phyloP scores from a whole-genome alignment of 1,140 invertebrate species.

The Drosophila nebulosa region DNA sequence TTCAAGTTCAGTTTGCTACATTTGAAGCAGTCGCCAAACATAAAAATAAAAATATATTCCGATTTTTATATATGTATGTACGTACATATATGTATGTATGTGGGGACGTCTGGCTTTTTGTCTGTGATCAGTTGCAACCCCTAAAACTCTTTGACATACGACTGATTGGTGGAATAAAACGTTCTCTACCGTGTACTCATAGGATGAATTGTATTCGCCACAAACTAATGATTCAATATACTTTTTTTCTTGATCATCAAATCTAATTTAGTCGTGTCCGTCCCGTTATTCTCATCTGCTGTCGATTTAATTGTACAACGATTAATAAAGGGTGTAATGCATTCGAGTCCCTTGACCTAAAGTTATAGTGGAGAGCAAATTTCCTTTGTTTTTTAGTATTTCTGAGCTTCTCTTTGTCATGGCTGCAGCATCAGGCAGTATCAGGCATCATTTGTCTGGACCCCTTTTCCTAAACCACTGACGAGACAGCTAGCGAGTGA shows the following conservation, averaged over 20 bases:
- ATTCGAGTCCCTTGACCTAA: slow-evolving; percentile 57
- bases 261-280: neutral
- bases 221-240: neutral
- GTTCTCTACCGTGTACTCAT: neutral
- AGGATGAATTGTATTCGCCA: neutral
- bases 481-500: neutral
- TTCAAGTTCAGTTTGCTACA: slow-evolving; percentile 28
- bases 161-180: slow-evolving; percentile 48
- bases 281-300: too few species aligned
- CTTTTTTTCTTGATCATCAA: too few species aligned
- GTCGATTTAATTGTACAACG: too few species aligned
- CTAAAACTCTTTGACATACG: slow-evolving; percentile 66
- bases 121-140: slow-evolving; percentile 76
- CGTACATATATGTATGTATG: slow-evolving; percentile 8
- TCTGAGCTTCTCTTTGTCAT: slow-evolving; percentile 22
- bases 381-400: slow-evolving; percentile 78
- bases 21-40: slow-evolving; percentile 21
- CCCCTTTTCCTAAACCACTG: neutral
- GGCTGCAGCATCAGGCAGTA: slow-evolving; percentile 14
- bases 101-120: slow-evolving; percentile 25
- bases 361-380: slow-evolving; percentile 54
- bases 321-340: too few species aligned
- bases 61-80: neutral
- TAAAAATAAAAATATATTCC: slow-evolving; percentile 22
- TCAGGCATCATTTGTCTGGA: slow-evolving; percentile 12